These are phyloP conservation scores for Carduelis carduelis DNA, from an alignment of 2,797 vertebrate species.

Conservation along the genomic window DNA sequence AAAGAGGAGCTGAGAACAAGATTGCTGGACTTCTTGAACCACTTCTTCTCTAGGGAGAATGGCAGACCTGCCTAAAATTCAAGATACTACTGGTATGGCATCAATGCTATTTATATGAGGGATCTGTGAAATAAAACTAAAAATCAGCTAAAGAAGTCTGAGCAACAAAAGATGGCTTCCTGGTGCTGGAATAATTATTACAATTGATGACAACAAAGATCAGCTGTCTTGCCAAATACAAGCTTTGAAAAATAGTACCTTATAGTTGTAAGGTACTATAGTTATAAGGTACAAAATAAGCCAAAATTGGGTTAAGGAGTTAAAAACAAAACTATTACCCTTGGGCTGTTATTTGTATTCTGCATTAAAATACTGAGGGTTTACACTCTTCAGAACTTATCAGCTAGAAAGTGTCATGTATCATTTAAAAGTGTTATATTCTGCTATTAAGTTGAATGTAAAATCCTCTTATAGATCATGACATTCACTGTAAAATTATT, in stretches of 20 bases:
- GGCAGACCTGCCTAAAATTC: not conserved
- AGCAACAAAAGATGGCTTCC: not conserved
- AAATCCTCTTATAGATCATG: not conserved
- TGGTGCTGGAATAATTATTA: not conserved
- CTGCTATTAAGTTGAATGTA: not conserved
- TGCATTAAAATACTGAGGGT: not conserved
- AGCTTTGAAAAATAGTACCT: not conserved
- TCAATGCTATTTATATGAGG: not conserved
- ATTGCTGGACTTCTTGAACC: not conserved
- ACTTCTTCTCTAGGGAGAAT: not conserved
- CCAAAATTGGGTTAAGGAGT: not conserved
- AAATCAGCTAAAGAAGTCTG: not conserved
- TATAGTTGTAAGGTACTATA: no score
- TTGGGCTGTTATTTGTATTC: not conserved
- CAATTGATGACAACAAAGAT: not conserved
- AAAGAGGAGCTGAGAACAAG: not conserved
- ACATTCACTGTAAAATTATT: conserved; percentile 9
- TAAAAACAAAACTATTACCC: not conserved
- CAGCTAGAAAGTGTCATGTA: not conserved
- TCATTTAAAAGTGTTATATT: conserved; percentile 13
- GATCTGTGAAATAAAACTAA: not conserved
- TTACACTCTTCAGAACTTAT: not conserved
- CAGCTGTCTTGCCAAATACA: not conserved
- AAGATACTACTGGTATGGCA: not conserved
- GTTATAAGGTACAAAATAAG: not conserved